Evolutionary conservation across 1,140 invertebrate species (phyloP).

Genomic region (Tetramorium simillimum): DNA sequence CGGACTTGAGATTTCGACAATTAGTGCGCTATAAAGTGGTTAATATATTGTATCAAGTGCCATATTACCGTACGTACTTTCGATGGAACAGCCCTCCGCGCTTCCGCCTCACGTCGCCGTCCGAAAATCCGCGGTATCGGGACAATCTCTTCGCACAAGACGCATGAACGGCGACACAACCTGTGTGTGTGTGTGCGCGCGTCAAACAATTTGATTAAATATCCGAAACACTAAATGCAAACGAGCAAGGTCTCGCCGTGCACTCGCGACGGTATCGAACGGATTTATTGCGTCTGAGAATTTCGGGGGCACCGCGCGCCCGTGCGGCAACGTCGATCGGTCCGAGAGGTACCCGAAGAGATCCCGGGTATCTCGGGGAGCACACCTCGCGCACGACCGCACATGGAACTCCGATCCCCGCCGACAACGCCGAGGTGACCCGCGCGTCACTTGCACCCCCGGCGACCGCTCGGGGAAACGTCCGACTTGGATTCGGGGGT

Average conservation of each 20-base stretch:
- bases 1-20: neutral
- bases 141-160: neutral
- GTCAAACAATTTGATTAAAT: no score
- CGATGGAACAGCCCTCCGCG: neutral
- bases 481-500: neutral
- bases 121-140: neutral
- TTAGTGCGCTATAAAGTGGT: neutral
- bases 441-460: neutral
- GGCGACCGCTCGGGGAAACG: neutral
- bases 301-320: neutral
- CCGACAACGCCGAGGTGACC: neutral
- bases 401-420: neutral
- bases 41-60: slow-evolving; percentile 1
- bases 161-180: no score
- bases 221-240: neutral
- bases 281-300: slow-evolving; percentile 7
- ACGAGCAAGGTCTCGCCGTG: neutral
- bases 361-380: neutral
- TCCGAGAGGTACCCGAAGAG: neutral
- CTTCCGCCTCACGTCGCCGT: neutral
- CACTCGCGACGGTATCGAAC: neutral
- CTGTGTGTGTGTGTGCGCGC: no score
- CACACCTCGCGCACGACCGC: neutral
- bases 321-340: neutral
- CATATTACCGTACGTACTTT: slow-evolving; percentile 36